Evolutionary conservation across 2,113 vertebrate species (phyloP).

Genomic region (Erythrolamprus reginae): DNA sequence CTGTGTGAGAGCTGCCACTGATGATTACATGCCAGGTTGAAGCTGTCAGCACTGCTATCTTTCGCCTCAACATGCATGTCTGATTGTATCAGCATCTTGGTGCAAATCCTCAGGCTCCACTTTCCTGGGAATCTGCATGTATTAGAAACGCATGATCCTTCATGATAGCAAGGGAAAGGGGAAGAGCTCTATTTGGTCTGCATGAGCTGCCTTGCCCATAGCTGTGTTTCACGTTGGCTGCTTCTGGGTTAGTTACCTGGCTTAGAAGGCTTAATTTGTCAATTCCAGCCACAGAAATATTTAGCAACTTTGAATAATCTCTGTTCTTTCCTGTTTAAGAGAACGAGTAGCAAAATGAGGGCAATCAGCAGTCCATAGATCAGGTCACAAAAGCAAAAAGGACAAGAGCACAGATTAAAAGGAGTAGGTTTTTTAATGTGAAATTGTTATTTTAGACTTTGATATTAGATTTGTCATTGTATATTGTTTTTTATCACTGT

Average conservation of each 20-base stretch:
- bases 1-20: slow-evolving; percentile 8
- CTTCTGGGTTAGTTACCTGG: neutral
- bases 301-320: neutral
- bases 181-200: neutral
- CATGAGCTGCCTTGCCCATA: neutral
- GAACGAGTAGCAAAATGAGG: neutral
- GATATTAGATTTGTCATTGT: too few species aligned
- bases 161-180: neutral
- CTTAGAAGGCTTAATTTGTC: neutral
- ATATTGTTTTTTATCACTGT: too few species aligned
- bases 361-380: neutral
- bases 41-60: neutral
- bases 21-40: slow-evolving; percentile 15
- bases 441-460: too few species aligned
- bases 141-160: neutral
- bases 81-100: slow-evolving; percentile 14
- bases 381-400: neutral
- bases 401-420: neutral
- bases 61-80: slow-evolving; percentile 16
- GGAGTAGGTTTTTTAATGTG: too few species aligned
- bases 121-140: neutral
- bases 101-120: neutral
- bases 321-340: neutral
- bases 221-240: neutral
- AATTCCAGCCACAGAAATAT: neutral